Conservation (phyloP, 2,113 vertebrate genomes). For the Callaeas wilsoni region DNA sequence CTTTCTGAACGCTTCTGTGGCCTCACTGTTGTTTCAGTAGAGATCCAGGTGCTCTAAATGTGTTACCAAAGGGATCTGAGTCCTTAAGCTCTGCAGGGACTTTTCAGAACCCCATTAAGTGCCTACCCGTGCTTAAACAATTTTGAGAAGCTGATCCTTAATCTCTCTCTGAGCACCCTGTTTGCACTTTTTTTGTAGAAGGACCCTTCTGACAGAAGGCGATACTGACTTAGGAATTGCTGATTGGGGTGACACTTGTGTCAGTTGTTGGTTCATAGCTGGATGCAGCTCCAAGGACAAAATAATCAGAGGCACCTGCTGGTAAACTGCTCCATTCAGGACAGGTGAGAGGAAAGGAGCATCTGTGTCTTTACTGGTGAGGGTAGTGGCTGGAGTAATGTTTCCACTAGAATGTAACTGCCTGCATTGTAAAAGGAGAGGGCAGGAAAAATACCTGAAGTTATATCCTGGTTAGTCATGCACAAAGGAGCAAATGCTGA, state of each 20-base stretch:
- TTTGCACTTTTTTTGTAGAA: not conserved
- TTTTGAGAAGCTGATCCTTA: not conserved
- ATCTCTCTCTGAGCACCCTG: rapidly evolving
- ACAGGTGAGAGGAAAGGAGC: not conserved
- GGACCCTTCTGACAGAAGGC: not conserved
- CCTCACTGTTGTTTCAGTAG: not conserved
- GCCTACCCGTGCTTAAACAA: not conserved
- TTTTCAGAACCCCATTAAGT: not conserved
- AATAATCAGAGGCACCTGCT: not conserved
- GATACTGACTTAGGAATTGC: not conserved
- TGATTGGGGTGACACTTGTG: not conserved
- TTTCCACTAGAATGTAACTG: not conserved
- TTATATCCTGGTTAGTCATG: conserved; percentile 16
- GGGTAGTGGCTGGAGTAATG: not conserved
- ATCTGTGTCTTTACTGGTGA: not conserved
- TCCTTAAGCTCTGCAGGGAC: not conserved
- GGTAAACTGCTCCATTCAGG: not conserved
- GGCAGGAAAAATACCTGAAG: not conserved
- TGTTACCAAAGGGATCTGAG: not conserved
- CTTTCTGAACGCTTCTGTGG: not conserved
- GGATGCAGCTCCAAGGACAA: not conserved
- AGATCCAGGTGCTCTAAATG: not conserved
- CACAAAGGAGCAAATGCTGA: not conserved
- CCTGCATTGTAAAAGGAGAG: not conserved
- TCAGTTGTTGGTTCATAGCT: not conserved